Base-by-base conservation (phyloP, 2,113 vertebrate genomes). In the Lophura nycthemera region DNA sequence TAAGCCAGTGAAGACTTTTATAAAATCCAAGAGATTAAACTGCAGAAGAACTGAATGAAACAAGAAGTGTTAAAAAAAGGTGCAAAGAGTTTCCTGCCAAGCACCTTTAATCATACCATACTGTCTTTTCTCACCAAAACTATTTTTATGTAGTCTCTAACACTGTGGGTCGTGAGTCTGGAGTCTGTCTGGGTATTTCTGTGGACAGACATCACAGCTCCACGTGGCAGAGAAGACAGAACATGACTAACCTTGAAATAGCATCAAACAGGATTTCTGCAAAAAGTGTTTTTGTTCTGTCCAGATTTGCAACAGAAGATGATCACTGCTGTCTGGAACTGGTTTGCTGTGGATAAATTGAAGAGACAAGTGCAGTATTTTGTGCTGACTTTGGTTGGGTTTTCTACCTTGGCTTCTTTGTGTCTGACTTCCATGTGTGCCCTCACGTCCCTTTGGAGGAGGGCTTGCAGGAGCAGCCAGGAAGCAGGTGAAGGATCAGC, bases 121-220 rank as follows among this genome's bases (percentile, higher is more conserved):
- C 67, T 71, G 57, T 82, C n/a, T 89, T 74, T 40, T 77, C 87
- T 65, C 66, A 17, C 82, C 57, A 45, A 48, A 69, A 57, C 69
- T 89, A 85, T 67, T 83, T 70, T 92, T 86, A 24, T 61, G 52
- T 47, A 20, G 65, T 63, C 52, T 48, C 40, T 73, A 73, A 52
- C 45, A 45, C 7, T 0, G 6, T 43, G 60, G 89, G 85, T 88
- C n/a, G 9, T 25, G 94, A 89, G 85, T 89, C 56, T 2, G 4
- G 94, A 89, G 85, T 89, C 56, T 2, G 4, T 14, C 69, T 74
- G 84, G 29, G 67, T 80, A 3, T 63, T 85, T 84, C 87, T 77
- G 74, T 36, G 92, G 79, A 32, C 85, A 95, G 88, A 74, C 85
- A 88, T 90, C 86, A 59, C 64, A 93, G 92, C 90, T 86, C 69